Conservation (phyloP, 2,888 invertebrate species). For the Tuta absoluta region DNA sequence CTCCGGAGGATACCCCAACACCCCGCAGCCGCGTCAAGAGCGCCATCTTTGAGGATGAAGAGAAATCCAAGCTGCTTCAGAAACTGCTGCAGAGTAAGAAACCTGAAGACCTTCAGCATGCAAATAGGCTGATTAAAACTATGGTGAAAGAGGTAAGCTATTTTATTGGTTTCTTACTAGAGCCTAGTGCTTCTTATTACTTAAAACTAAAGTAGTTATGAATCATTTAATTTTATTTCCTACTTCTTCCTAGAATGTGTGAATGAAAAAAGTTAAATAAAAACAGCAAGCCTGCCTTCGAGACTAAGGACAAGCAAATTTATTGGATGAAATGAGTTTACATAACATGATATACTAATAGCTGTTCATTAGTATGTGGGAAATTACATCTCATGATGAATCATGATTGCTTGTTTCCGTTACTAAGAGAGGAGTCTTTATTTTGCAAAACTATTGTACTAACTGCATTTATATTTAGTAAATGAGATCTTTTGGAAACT, state of each 20-base stretch:
- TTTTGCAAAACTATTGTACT: background rate
- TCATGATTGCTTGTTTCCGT: background rate
- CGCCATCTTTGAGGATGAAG: slow-evolving; percentile 85
- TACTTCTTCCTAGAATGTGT: too few species aligned
- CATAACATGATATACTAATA: slow-evolving; percentile 4
- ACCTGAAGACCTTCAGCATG: slow-evolving; percentile 96
- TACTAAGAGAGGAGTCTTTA: background rate
- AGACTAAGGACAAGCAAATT: too few species aligned
- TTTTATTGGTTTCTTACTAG: background rate
- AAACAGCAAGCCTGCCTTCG: too few species aligned
- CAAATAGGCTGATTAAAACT: slow-evolving; percentile 96
- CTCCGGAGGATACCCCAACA: slow-evolving; percentile 59
- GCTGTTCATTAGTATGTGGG: background rate
- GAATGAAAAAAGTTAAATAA: too few species aligned
- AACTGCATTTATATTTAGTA: too few species aligned
- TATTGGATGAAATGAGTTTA: background rate
- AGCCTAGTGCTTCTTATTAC: too few species aligned
- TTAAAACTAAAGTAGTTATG: too few species aligned
- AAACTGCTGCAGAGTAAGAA: slow-evolving; percentile 95
- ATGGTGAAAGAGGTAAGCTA: slow-evolving; percentile 93
- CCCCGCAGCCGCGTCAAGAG: slow-evolving; percentile 53
- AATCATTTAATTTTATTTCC: too few species aligned
- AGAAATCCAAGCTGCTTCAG: slow-evolving; percentile 91
- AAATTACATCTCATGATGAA: background rate
- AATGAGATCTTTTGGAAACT: too few species aligned